Conservation (phyloP, 2,888 invertebrate species). For the Blera fallax region DNA sequence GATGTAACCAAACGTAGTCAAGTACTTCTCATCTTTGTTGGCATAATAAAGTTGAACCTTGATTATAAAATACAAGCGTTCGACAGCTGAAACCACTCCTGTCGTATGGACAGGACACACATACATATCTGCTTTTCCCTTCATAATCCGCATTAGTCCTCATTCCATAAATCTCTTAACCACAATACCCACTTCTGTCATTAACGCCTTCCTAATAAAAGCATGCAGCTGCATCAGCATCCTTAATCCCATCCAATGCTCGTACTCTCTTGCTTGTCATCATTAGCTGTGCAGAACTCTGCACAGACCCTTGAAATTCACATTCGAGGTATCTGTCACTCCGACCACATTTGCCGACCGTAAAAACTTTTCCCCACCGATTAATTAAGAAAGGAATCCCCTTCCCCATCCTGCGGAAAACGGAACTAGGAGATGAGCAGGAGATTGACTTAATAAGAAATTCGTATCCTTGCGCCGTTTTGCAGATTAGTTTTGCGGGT, state of each 20-base stretch:
- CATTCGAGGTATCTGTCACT: slow-evolving; percentile 25
- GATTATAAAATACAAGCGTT: slow-evolving; percentile 41
- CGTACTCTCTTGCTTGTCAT: slow-evolving; percentile 18
- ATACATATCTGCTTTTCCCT: neutral
- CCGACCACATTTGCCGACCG: slow-evolving; percentile 13
- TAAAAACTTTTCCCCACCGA: slow-evolving; percentile 35
- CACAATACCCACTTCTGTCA: neutral
- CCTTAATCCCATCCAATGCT: slow-evolving; percentile 1
- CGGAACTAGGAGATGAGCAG: slow-evolving; percentile 3
- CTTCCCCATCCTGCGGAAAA: neutral
- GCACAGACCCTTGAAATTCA: neutral
- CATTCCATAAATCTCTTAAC: slow-evolving; percentile 11
- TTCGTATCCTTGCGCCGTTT: neutral
- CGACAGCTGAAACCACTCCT: neutral
- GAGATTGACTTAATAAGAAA: slow-evolving; percentile 31
- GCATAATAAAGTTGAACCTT: slow-evolving; percentile 9
- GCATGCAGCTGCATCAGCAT: slow-evolving; percentile 45
- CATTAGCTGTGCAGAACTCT: slow-evolving; percentile 7
- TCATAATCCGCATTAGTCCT: slow-evolving; percentile 25
- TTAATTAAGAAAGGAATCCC: slow-evolving; percentile 52
- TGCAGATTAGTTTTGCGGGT: neutral
- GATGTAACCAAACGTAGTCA: neutral
- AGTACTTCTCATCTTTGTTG: slow-evolving; percentile 8
- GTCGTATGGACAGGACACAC: neutral
- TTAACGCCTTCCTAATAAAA: neutral